Percentiles rank a stretch among this genome's conserved stretches.
Evolutionary conservation across 2,113 vertebrate species (phyloP).

Genomic region (Pongo pygmaeus): DNA sequence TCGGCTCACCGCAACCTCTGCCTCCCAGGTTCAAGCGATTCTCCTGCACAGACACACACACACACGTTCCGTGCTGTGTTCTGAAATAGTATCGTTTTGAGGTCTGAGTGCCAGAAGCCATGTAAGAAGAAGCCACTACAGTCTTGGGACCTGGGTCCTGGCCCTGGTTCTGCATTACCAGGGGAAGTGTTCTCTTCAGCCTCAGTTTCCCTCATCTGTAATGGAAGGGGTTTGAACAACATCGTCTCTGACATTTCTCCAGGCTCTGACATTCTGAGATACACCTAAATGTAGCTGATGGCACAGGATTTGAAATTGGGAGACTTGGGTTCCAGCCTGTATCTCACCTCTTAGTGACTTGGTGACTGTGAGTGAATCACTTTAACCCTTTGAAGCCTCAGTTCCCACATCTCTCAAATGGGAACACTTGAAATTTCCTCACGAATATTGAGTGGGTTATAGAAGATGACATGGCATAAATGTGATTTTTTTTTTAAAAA

Average conservation of each 20-base stretch:
- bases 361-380: background rate
- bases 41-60: background rate
- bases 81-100: background rate
- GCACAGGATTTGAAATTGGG: background rate
- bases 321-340: background rate
- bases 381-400: background rate
- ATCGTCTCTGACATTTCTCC: background rate
- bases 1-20: too few relatives aligned
- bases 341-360: background rate
- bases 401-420: background rate
- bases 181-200: background rate
- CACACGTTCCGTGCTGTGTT: background rate
- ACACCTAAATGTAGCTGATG: background rate
- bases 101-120: background rate
- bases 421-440: background rate
- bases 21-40: too few relatives aligned
- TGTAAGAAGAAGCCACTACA: rapidly evolving
- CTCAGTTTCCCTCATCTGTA: background rate
- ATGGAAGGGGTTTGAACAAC: background rate
- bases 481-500: background rate
- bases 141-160: background rate
- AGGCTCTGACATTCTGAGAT: background rate
- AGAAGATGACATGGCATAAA: background rate
- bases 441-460: background rate
- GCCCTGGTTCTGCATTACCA: background rate